Conservation (phyloP, 2,113 vertebrate species). For the Galeopterus variegatus region DNA sequence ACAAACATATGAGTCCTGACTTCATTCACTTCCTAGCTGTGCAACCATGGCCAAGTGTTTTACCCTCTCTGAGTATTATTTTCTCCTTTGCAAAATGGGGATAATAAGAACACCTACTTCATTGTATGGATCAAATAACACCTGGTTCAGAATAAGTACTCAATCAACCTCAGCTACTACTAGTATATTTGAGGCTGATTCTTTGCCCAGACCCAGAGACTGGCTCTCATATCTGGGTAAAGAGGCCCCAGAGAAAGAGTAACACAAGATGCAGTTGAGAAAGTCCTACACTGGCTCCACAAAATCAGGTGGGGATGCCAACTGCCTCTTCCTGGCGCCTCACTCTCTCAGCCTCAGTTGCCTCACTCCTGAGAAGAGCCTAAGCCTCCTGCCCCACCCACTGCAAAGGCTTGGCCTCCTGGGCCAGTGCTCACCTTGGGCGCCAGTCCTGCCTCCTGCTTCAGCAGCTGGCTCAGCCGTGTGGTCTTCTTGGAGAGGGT, state of each 20-base stretch:
- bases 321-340: neutral
- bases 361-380: neutral
- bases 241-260: neutral
- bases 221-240: neutral
- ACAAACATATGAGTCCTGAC: accelerated
- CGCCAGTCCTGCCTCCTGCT: conserved; percentile 95
- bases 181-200: neutral
- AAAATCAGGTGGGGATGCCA: neutral
- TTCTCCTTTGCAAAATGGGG: neutral
- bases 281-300: neutral
- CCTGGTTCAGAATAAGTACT: neutral
- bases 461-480: conserved; percentile 93
- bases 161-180: neutral
- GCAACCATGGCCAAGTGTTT: neutral
- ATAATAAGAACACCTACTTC: neutral
- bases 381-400: neutral
- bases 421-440: conserved; percentile 89
- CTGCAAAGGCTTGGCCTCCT: neutral
- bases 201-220: neutral
- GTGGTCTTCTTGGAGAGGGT: conserved; percentile 97
- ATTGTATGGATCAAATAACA: neutral
- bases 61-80: neutral
- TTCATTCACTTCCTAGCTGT: neutral
- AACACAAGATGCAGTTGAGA: neutral
- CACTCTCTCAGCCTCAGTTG: neutral